A percentile compares a stretch with the other conserved stretches of the same genome.
Conservation (phyloP, 2,797 vertebrate species). For the Cichlasoma orientale region DNA sequence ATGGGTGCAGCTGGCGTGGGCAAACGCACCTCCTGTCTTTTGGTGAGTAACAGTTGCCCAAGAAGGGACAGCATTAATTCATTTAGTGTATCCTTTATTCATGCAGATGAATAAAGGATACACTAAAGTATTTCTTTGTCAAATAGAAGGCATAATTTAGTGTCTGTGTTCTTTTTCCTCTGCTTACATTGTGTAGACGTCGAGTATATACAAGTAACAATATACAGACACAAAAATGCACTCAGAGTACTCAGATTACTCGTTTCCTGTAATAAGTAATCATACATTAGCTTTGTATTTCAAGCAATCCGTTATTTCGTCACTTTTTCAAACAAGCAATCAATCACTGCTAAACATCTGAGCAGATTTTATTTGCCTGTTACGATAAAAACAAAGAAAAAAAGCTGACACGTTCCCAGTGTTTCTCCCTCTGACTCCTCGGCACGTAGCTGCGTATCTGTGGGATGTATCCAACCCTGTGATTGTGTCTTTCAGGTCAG, state of each 20-base stretch:
- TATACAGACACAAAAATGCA: neutral
- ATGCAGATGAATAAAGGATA: neutral
- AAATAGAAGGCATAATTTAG: too few relatives aligned
- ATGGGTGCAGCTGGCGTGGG: neutral
- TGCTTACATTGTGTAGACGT: neutral
- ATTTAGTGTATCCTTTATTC: neutral
- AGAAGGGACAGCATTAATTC: neutral
- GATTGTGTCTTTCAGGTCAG: neutral
- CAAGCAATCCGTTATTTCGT: neutral
- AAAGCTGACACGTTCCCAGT: neutral
- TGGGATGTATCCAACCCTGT: neutral
- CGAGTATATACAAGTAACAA: neutral
- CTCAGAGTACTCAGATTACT: neutral
- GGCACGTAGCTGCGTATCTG: neutral
- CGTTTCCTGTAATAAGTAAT: neutral
- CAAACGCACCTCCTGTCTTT: neutral
- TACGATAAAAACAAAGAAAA: neutral
- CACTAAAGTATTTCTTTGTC: neutral
- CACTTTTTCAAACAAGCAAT: neutral
- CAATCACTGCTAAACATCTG: neutral
- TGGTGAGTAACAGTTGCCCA: neutral
- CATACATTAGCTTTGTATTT: neutral
- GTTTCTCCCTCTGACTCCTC: neutral
- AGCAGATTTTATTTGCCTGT: neutral
- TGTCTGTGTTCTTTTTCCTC: neutral